phyloP scores from a whole-genome alignment of 2,113 vertebrate species.

The Eira barbara region DNA sequence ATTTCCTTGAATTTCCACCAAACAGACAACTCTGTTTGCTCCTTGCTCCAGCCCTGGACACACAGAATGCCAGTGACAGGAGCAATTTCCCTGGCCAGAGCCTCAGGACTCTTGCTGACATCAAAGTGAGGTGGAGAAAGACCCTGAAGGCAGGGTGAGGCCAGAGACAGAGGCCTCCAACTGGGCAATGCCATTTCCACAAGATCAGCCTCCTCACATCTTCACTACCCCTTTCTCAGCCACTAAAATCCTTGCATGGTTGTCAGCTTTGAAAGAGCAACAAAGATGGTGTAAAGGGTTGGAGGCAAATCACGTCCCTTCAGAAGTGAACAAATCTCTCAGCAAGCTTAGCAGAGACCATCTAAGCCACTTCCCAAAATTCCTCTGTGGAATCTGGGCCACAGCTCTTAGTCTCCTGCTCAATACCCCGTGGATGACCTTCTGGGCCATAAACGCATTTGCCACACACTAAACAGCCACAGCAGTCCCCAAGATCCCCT shows the following conservation, averaged over 20 bases:
- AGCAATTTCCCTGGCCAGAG: neutral
- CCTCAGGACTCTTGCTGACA: neutral
- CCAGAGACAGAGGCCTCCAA: too few relatives aligned
- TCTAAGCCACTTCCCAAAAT: slow-evolving; percentile 26
- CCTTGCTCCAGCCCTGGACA: neutral
- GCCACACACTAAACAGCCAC: slow-evolving; percentile 60
- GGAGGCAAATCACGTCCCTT: slow-evolving; percentile 15
- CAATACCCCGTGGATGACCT: slow-evolving; percentile 27
- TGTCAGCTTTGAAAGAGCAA: neutral
- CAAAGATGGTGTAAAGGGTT: neutral
- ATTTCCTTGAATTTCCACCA: neutral
- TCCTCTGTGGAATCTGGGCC: slow-evolving; percentile 12
- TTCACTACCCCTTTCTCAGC: neutral
- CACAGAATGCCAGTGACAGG: neutral
- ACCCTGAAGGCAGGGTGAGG: neutral
- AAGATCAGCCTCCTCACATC: too few relatives aligned
- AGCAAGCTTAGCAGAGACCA: neutral
- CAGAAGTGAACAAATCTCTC: neutral
- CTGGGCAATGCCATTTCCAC: neutral
- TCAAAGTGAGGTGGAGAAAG: neutral
- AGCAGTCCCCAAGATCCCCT: slow-evolving; percentile 60
- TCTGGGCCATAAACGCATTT: slow-evolving; percentile 51
- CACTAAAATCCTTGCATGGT: neutral
- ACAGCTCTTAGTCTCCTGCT: neutral
- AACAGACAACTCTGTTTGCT: neutral